Conservation (phyloP, 2,797 vertebrate genomes). For the Moxostoma hubbsi region DNA sequence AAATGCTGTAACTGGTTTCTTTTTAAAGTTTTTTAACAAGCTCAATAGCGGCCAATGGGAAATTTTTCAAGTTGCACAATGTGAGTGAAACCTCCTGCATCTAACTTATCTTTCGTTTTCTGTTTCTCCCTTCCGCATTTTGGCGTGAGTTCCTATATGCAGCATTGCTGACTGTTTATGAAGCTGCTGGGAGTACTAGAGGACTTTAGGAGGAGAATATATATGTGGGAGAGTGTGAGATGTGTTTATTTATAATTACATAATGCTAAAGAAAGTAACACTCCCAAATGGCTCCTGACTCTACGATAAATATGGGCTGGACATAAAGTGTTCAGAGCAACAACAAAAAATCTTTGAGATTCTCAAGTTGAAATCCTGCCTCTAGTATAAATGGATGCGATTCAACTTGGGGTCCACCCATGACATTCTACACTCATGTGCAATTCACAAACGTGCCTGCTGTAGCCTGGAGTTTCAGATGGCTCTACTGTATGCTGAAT, state of each 20-base stretch:
- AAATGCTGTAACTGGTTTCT: too few relatives aligned
- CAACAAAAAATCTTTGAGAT: background rate
- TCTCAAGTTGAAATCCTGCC: background rate
- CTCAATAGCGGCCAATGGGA: too few relatives aligned
- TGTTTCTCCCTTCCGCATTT: too few relatives aligned
- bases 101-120: too few relatives aligned
- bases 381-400: conserved; percentile 23
- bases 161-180: conserved; percentile 1
- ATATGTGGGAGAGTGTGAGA: conserved; percentile 16
- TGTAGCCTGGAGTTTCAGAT: conserved; percentile 28
- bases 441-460: conserved; percentile 43
- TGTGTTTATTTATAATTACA: background rate
- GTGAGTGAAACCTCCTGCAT: too few relatives aligned
- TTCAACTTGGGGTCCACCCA: conserved; percentile 35
- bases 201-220: conserved; percentile 1
- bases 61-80: too few relatives aligned
- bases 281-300: background rate
- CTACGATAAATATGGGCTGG: background rate
- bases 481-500: conserved; percentile 37
- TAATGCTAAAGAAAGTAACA: background rate
- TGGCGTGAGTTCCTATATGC: too few relatives aligned
- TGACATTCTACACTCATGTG: conserved; percentile 43
- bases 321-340: background rate
- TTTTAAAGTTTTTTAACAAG: too few relatives aligned
- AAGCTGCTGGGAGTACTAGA: conserved; percentile 4